Percentiles rank a stretch among this genome's conserved stretches.
phyloP scores from a whole-genome alignment of 2,113 vertebrate species.

The Hyperopisus bebe region DNA sequence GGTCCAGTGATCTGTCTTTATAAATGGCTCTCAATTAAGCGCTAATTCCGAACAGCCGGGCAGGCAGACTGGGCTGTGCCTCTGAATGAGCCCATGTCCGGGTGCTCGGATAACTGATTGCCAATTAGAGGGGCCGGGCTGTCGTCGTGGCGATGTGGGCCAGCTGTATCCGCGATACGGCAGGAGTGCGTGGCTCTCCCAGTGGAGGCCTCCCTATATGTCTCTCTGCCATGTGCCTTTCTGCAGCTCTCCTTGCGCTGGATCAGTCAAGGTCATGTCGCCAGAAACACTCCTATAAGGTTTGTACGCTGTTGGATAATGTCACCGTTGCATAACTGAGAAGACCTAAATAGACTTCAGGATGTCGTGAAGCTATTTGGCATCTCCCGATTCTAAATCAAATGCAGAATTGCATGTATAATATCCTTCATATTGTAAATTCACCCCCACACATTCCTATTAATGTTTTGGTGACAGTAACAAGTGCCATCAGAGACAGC shows the following conservation, averaged over 20 bases:
- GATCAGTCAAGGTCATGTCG: conserved; percentile 9
- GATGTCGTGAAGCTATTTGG: background rate
- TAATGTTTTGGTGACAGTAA: background rate
- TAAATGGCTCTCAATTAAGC: conserved; percentile 28
- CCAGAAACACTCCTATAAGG: background rate
- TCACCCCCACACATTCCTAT: background rate
- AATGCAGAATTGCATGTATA: background rate
- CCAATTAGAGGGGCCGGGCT: conserved; percentile 15
- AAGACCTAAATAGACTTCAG: background rate
- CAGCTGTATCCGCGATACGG: too few relatives aligned
- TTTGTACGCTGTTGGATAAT: background rate
- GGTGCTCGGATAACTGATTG: conserved; percentile 15
- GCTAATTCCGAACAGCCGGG: conserved; percentile 17
- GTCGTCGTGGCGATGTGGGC: background rate
- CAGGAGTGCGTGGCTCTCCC: background rate
- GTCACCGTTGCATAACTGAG: background rate
- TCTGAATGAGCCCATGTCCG: background rate
- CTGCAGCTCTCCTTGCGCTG: background rate
- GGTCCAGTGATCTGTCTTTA: conserved; percentile 19
- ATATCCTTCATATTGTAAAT: background rate
- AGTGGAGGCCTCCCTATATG: background rate
- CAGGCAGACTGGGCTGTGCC: conserved; percentile 16
- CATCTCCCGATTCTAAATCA: background rate
- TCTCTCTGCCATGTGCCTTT: background rate
- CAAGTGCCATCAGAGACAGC: background rate